Conservation (phyloP, 2,888 invertebrate genomes). For the Hofmannophila pseudospretella region DNA sequence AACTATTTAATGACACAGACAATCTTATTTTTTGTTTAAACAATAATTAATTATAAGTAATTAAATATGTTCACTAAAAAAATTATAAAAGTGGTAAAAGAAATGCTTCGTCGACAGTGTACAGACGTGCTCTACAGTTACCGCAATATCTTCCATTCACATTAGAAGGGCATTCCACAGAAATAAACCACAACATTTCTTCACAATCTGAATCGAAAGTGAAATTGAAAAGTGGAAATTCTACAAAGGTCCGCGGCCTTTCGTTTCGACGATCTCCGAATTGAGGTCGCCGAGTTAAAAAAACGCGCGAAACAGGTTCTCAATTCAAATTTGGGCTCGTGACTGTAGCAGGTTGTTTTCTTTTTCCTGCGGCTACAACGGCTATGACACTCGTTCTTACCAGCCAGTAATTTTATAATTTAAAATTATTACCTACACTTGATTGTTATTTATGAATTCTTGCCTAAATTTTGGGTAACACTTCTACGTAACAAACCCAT, state of each 20-base stretch:
- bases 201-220: conserved; percentile 55
- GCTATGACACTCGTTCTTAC: not conserved
- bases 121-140: too few species aligned
- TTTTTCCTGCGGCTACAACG: conserved; percentile 37
- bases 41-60: too few species aligned
- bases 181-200: conserved; percentile 18
- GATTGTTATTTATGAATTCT: not conserved
- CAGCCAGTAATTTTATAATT: not conserved
- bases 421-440: not conserved
- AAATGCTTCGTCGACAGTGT: too few species aligned
- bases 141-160: too few species aligned
- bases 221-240: conserved; percentile 38
- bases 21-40: too few species aligned
- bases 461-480: not conserved
- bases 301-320: conserved; percentile 54
- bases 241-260: conserved; percentile 30
- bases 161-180: conserved; percentile 5
- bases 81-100: too few species aligned
- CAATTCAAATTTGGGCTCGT: conserved; percentile 48
- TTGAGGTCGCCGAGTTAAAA: conserved; percentile 55
- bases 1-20: too few species aligned
- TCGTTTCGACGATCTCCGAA: conserved; percentile 21
- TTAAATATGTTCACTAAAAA: too few species aligned
- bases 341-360: conserved; percentile 52
- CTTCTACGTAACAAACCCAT: not conserved